Conservation (phyloP, 2,888 invertebrate species). For the Parapristionchus giblindavisi region DNA sequence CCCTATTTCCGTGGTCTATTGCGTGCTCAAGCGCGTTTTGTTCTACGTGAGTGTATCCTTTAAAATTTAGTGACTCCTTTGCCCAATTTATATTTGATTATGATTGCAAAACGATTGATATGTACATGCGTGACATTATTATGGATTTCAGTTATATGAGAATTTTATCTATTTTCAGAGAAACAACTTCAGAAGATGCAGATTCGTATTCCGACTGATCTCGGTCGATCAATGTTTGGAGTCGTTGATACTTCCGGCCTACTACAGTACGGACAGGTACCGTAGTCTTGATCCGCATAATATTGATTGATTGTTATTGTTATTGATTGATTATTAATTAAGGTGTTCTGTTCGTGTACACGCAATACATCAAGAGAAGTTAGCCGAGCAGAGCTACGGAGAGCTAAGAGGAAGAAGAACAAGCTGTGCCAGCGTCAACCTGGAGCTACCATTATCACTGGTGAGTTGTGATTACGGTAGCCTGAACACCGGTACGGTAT, state of each 20-base stretch:
- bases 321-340: not conserved
- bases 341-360: not conserved
- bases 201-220: conserved; percentile 27
- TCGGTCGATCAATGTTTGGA: conserved; percentile 63
- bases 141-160: not conserved
- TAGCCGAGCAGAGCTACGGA: not conserved
- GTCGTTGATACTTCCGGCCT: conserved; percentile 63
- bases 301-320: not conserved
- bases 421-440: too few relatives aligned
- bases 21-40: conserved; percentile 47
- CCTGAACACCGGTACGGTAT: too few relatives aligned
- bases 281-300: not conserved
- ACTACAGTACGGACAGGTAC: conserved; percentile 58
- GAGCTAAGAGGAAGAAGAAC: not conserved
- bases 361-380: not conserved
- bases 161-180: conserved; percentile 19
- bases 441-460: not conserved
- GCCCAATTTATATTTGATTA: too few relatives aligned
- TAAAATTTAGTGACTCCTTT: too few relatives aligned
- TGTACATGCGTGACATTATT: too few relatives aligned
- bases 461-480: too few relatives aligned
- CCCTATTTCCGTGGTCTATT: conserved; percentile 65
- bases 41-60: conserved; percentile 24
- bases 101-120: too few relatives aligned
- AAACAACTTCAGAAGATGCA: conserved; percentile 38